Base-by-base conservation (phyloP, 1,140 invertebrate genomes). In the Brachionus paranguensis region DNA sequence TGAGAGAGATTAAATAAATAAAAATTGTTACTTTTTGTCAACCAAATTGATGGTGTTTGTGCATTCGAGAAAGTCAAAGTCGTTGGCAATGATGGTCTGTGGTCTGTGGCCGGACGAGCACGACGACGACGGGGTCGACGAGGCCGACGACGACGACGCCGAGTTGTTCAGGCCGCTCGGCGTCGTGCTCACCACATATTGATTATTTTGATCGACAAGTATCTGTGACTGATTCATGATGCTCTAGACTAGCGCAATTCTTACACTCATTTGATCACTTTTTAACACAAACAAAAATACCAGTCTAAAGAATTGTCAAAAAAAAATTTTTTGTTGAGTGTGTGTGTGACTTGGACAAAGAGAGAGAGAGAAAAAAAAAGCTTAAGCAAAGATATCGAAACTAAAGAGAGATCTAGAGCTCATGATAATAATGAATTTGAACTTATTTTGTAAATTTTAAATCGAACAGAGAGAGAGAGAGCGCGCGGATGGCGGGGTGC, bases 41-140 rank as follows among this genome's bases (percentile, higher is more conserved):
- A 76, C 72, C 47, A 76, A 10, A 76, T 76, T 76, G 17, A 76
- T 76, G 17, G 41, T 76, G 37, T 60, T 65, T 5, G 78, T 29
- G 43, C 78, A 81, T 20, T 81, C 78, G 50, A 81, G 43, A 81
- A 81, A 81, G 43, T 81, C 78, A 33, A 81, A 81, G n/a, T 81
- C 78, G 29, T 60, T 27, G 29, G 14, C 50, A 2, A 81, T 81
- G 20, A 81, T 17, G 43, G 24, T 81, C 20, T 37, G 24, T 27
- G 72, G 6, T 47, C 43, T n/a, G n/a, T n/a, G 72, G 20, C 29
- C n/a, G n/a, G 68, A 72, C n/a, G 68, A 72, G 37, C 29, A 72
- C 29, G 68, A 72, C 6, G 68, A 47, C 6, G 72, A 47, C 20
- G 72, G n/a, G 2, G 72, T 47, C 6, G 41, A 47, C 45, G 72